Base-by-base conservation (phyloP, 2,797 vertebrate genomes). In the Muscicapa comitata region DNA sequence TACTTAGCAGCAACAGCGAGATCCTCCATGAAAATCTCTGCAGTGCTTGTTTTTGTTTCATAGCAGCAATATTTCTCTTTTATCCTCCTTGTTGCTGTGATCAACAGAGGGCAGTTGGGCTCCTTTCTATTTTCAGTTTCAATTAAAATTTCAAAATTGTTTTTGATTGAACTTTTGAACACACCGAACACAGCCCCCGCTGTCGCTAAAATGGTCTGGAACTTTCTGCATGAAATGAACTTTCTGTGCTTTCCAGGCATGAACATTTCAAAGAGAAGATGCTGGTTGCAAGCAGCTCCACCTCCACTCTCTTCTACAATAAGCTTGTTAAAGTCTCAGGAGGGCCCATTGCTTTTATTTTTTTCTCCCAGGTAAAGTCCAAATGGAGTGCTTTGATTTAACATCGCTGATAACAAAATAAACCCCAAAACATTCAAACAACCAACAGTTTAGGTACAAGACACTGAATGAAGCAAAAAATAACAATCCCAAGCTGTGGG, bases 111-210 rank as follows among this genome's bases (percentile, higher is more conserved):
- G 88, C 77, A 90, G 63, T 84, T 94, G 48, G 83, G 33, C 57
- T 94, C 35, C 76, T 95, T 95, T 96, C 94, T 95, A 76, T 93
- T 93, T 96, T 92, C 71, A 74, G 88, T 91, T 96, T 95, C 71
- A 91, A 91, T 95, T 95, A 93, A 97, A 95, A 94, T 89, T 90
- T 95, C 77, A 87, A 50, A 95, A 82, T 79, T 61, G 51, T 59
- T 93, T 65, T 85, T 79, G 62, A 82, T 8, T 86, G 93, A 97
- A 95, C 83, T 93, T 94, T 85, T 87, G 90, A 94, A 63, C 57
- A 79, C 48, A 20, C 17, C 15, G 48, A 90, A 75, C 55, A 58
- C 55, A 58, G 0, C 74, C 70, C 80, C 83, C 6, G 5, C 77
- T 90, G 74, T 50, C 45, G 0, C 74, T 93, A 94, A 95, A 94